phyloP scores from a whole-genome alignment of 1,140 invertebrate species.

The Oreohelix idahoensis region DNA sequence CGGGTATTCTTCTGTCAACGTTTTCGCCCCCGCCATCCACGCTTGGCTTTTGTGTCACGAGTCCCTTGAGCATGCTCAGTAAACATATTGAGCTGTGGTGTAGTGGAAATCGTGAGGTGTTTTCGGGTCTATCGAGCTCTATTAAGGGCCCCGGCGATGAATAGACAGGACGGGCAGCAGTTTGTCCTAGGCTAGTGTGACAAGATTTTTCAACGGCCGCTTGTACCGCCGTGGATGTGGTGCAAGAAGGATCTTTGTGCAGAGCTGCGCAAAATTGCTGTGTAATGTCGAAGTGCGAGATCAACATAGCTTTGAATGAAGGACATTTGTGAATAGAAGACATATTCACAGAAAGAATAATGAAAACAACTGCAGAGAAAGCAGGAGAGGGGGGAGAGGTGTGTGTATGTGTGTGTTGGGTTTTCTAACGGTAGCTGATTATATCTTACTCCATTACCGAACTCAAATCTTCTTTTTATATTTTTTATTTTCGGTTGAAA shows the following conservation, averaged over 20 bases:
- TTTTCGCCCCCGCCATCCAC: conserved; percentile 4
- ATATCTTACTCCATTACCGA: too few species aligned
- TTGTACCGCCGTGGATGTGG: background rate
- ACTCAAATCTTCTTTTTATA: too few species aligned
- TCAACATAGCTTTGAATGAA: background rate
- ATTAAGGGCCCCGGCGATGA: background rate
- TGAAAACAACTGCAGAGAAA: too few species aligned
- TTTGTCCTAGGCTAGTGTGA: background rate
- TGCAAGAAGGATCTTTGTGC: background rate
- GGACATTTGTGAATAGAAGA: too few species aligned
- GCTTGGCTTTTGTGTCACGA: conserved; percentile 3
- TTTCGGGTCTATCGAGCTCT: conserved; percentile 4
- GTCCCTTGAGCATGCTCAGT: background rate
- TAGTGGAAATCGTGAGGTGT: conserved; percentile 14
- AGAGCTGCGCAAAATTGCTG: background rate
- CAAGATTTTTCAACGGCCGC: background rate
- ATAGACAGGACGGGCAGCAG: background rate
- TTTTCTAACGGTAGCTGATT: too few species aligned
- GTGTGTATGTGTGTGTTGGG: too few species aligned
- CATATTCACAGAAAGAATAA: too few species aligned
- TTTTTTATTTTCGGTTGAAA: too few species aligned
- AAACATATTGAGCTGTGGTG: background rate
- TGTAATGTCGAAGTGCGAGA: background rate
- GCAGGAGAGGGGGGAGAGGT: too few species aligned
- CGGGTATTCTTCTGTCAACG: conserved; percentile 1